Base-by-base conservation (phyloP, 2,888 invertebrate species). In the Drosophila birchii region DNA sequence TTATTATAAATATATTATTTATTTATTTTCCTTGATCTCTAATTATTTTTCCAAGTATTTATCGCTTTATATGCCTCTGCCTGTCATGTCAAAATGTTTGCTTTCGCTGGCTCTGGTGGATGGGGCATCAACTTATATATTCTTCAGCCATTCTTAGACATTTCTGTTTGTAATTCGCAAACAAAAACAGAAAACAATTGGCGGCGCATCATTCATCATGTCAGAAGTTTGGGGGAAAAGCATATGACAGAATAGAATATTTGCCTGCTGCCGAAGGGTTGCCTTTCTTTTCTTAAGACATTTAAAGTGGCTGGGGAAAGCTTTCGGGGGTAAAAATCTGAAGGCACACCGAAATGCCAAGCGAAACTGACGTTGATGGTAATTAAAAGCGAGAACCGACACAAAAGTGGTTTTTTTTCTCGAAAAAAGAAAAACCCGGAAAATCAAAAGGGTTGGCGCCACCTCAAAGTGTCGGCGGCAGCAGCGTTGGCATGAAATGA, bases 51-150 rank as follows among this genome's bases (percentile, higher is more conserved):
- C 23, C 16, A 1, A 53, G 51, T 53, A n/a, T 11, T 36, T 16
- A 6, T 1, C 29, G 9, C 36, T 38, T 56, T 49, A 68, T 53
- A 41, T 61, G 71, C 66, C 60, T 68, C 66, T 61, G 75, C 45
- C 83, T 81, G 86, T 86, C 82, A 87, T 81, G 89, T 78, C 89
- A 85, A 75, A 84, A 70, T 88, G 81, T 79, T 78, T 80, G 66
- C 75, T 69, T 75, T 53, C 66, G 44, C 57, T 55, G 43, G 43
- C 44, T 63, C 26, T 26, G 61, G 45, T 16, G 29, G 60, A 6
- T 1, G 41, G 29, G 32, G 29, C 36, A 55, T 62, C 59, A 60
- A 47, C 71, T 75, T 74, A 51, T n/a, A 47, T 56, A 76, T 79
- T 79, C 54, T 55, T 60, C 58, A 23, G 56, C 66, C 70, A 73